Evolutionary conservation across 1,140 invertebrate species (phyloP).

Genomic region (Aphelinus certus): DNA sequence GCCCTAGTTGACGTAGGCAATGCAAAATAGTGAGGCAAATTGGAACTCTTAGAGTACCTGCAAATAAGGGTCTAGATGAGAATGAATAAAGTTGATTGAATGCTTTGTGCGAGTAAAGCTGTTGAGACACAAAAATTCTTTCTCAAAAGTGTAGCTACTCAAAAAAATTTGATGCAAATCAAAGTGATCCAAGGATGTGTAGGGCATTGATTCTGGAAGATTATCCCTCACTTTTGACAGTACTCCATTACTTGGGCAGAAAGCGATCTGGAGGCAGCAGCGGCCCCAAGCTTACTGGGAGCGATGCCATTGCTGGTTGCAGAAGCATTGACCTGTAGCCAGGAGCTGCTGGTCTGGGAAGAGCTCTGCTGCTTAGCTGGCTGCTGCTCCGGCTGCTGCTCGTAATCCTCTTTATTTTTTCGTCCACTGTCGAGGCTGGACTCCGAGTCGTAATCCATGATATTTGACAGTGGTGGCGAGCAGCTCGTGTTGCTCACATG

Average conservation of each 20-base stretch:
- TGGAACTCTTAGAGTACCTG: constrained; percentile 56
- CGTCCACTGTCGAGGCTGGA: constrained; percentile 53
- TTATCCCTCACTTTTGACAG: constrained; percentile 46
- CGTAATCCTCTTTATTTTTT: constrained; percentile 45
- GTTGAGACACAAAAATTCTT: background rate
- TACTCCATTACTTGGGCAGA: constrained; percentile 61
- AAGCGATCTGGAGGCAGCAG: constrained; percentile 47
- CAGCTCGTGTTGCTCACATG: constrained; percentile 38
- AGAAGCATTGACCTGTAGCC: constrained; percentile 40
- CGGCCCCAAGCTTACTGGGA: background rate
- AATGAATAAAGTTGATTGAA: background rate
- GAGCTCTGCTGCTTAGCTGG: constrained; percentile 17
- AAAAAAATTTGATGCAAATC: background rate
- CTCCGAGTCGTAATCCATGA: constrained; percentile 60
- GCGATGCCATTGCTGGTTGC: constrained; percentile 15
- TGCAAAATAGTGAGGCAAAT: constrained; percentile 60
- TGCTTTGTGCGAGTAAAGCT: background rate
- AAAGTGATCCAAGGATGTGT: background rate
- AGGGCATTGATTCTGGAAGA: background rate
- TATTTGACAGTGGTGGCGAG: constrained; percentile 29
- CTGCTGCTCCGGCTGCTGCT: constrained; percentile 21
- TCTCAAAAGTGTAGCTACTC: too few species aligned
- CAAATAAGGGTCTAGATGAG: background rate
- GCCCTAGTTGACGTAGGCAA: constrained; percentile 47
- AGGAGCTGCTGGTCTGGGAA: constrained; percentile 17